Base-by-base conservation (phyloP, 2,888 invertebrate species). In the Lasioglossum lativentre region DNA sequence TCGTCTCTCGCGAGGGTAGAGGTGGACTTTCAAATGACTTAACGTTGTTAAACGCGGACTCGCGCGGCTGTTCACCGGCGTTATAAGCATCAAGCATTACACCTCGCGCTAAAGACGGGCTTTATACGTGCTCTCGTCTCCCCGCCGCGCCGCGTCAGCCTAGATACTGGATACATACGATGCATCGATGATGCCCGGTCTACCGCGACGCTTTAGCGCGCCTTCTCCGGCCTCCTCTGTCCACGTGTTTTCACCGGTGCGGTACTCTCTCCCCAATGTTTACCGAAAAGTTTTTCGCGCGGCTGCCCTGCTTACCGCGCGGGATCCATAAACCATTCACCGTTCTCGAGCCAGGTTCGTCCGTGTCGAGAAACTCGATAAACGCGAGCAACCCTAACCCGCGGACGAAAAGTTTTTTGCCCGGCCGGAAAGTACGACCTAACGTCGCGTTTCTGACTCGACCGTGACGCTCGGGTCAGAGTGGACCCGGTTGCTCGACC, bases 41-140 rank as follows among this genome's bases (percentile, higher is more conserved):
- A 72, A 72, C 45, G 42, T 45, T 83, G 80, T 86, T 82, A 80
- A 81, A 81, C 70, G 89, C 68, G 30, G 30, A 30, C n/a, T 4
- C 82, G 80, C 79, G 89, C 71, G 34, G 23, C 68, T 40, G 12
- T 23, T 23, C 38, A 23, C 4, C 38, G 68, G 68, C 0, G 23
- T 34, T 68, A 68, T 68, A 68, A 70, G 70, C 40, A n/a, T 34
- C 66, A 10, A 10, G 66, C 10, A 10, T 40, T 70, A 70, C 70
- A 30, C 63, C 30, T 63, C 16, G 63, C 63, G 38, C 23, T 70
- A 38, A 68, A 38, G 38, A 68, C 38, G 19, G 34, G 38, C 38
- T 68, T 68, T 68, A 59, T 71, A 16, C 16, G 45, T 16, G 23
- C 42, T 16, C 42, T 16, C 42, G 40, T 30, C 27, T 74, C n/a